Conservation (phyloP, 2,888 invertebrate species). For the Odontocolon sp. region DNA sequence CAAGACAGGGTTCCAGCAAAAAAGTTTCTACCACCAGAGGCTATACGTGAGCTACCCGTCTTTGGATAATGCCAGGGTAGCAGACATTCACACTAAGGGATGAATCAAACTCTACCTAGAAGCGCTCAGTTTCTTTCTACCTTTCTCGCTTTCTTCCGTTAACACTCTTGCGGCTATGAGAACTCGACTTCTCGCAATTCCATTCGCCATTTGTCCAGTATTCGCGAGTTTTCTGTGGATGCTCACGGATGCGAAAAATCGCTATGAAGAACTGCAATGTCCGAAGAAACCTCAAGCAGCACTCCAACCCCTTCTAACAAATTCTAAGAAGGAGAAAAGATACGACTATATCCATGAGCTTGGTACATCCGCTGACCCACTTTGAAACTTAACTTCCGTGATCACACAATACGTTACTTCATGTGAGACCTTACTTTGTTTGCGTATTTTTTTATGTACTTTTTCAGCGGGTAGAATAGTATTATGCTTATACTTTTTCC, state of each 20-base stretch:
- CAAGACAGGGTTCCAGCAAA: constrained; percentile 3
- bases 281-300: constrained; percentile 37
- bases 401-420: constrained; percentile 19
- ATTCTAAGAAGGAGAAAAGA: constrained; percentile 32
- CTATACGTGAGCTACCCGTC: constrained; percentile 20
- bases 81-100: no score
- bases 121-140: no score
- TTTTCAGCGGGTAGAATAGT: not conserved
- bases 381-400: constrained; percentile 30
- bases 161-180: not conserved
- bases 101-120: no score
- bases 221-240: constrained; percentile 36
- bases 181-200: constrained; percentile 49
- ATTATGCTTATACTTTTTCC: no score
- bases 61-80: no score
- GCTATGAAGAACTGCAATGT: constrained; percentile 16
- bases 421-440: constrained; percentile 1
- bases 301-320: constrained; percentile 4
- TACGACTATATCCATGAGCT: constrained; percentile 8
- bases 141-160: not conserved
- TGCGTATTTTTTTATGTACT: constrained; percentile 5
- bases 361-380: constrained; percentile 44
- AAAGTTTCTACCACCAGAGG: constrained; percentile 39
- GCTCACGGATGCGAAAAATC: constrained; percentile 35
- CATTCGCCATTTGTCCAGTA: constrained; percentile 42